Evolutionary conservation across 1,140 invertebrate species (phyloP).

Genomic region (Lepidurus arcticus): DNA sequence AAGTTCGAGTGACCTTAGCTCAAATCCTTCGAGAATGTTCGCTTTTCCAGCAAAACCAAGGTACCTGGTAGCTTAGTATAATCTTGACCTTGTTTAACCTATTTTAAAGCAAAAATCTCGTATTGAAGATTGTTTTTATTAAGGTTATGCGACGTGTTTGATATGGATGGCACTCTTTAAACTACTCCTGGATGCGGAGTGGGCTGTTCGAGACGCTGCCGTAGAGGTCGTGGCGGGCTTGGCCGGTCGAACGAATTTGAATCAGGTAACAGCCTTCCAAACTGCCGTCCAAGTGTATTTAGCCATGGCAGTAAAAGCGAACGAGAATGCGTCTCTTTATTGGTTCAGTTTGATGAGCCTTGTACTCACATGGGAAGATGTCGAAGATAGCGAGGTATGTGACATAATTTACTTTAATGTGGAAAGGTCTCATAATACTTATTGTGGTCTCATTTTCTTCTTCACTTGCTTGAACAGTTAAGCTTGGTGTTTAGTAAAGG

Average conservation of each 20-base stretch:
- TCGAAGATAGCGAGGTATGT: background rate
- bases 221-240: background rate
- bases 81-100: background rate
- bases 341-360: background rate
- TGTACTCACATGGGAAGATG: background rate
- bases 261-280: background rate
- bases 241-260: background rate
- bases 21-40: background rate
- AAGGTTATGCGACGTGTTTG: background rate
- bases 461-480: background rate
- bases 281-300: background rate
- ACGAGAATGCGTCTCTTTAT: background rate
- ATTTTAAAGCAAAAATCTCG: too few relatives aligned
- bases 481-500: background rate
- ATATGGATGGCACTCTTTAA: background rate
- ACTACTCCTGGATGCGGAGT: background rate
- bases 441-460: background rate
- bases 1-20: background rate
- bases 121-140: background rate
- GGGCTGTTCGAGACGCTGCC: background rate
- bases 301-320: background rate
- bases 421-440: background rate
- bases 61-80: background rate
- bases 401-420: background rate
- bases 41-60: background rate